These are phyloP conservation scores for Catharus minimus DNA, from an alignment of 2,113 vertebrate species.

Conservation along the genomic window DNA sequence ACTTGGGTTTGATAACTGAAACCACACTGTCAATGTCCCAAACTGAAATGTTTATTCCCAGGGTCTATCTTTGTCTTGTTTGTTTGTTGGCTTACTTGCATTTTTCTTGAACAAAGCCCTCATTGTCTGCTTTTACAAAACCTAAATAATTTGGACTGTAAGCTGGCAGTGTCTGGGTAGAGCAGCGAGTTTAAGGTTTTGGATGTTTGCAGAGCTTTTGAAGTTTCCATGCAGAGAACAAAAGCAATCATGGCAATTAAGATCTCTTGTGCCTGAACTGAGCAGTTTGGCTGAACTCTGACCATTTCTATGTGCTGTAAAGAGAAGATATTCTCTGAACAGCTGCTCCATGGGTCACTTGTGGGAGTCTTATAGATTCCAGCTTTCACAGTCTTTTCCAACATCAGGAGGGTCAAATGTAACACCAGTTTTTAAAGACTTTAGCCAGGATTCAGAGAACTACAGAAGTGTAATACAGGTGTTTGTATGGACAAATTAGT, in stretches of 20 bases:
- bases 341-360: neutral
- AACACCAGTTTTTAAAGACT: neutral
- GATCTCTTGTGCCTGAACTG: neutral
- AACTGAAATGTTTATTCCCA: neutral
- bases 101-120: constrained; percentile 5
- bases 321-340: neutral
- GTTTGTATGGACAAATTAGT: neutral
- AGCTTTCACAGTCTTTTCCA: neutral
- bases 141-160: neutral
- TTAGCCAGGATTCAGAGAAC: neutral
- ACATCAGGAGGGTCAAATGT: neutral
- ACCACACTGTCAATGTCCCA: neutral
- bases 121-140: constrained; percentile 6
- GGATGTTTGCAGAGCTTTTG: neutral
- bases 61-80: constrained; percentile 2
- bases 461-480: neutral
- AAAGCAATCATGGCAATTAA: neutral
- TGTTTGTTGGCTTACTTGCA: constrained; percentile 9
- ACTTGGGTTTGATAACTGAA: neutral
- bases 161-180: neutral
- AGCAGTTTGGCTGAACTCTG: neutral
- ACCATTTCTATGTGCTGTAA: neutral
- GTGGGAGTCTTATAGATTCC: neutral
- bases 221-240: neutral
- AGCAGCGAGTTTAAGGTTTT: neutral